Percentiles rank a stretch among this genome's conserved stretches.
These are phyloP conservation scores for Hiodon tergisus DNA, from an alignment of 2,113 vertebrate species.

Conservation along the genomic window DNA sequence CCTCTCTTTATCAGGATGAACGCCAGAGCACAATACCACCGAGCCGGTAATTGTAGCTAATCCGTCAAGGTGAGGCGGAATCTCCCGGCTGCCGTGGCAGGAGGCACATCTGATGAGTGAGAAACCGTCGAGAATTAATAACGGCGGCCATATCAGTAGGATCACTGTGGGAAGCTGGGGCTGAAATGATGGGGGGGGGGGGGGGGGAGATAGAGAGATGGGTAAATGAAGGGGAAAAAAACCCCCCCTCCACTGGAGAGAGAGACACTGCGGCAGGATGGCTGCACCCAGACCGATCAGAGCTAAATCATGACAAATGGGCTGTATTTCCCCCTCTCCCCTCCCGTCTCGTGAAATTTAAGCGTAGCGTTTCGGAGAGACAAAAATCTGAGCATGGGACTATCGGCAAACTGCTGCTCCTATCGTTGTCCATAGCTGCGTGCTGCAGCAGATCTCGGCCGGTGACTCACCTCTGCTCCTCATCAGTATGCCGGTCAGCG, in stretches of 20 bases:
- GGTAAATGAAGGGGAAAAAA: not conserved
- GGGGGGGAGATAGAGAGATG: not conserved
- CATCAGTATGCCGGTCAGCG: conserved; percentile 12
- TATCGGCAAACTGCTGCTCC: not conserved
- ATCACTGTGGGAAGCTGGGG: not conserved
- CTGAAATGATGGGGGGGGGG: not conserved
- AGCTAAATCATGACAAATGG: conserved; percentile 18
- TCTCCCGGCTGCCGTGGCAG: not conserved
- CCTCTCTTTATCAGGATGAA: not conserved
- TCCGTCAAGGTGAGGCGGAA: not conserved
- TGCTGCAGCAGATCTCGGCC: not conserved
- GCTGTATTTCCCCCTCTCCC: not conserved
- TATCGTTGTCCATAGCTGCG: not conserved
- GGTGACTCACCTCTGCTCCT: not conserved
- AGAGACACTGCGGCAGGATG: not conserved
- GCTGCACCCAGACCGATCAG: conserved; percentile 1
- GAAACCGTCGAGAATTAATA: not conserved
- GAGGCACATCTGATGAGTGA: not conserved
- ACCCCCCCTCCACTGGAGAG: not conserved
- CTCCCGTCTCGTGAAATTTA: not conserved
- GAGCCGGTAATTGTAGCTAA: conserved; percentile 1
- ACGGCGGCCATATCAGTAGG: not conserved
- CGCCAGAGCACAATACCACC: not conserved
- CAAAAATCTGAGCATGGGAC: not conserved
- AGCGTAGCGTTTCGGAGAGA: not conserved